Evolutionary conservation across 2,113 vertebrate species (phyloP), one percentile per base, ranked within the genome.

Genomic region (Oriolus oriolus): DNA sequence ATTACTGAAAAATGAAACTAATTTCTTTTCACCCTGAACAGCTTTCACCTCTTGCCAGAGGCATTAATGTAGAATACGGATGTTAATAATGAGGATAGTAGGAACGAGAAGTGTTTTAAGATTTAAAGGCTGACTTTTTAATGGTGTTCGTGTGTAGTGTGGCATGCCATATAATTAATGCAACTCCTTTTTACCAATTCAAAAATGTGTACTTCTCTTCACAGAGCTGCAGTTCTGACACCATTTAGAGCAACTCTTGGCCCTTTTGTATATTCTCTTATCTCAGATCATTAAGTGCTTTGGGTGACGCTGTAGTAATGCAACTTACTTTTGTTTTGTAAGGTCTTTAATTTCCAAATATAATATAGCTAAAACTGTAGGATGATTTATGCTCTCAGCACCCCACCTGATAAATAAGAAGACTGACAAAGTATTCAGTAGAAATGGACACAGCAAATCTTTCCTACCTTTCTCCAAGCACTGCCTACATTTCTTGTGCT

Each of bases 1-100:
- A 97, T 97, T 97, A 97, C 95, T 91, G 86, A 73, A 92, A 95
- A 97, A 95, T 79, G 53, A 94, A 96, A 95, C 90, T 94, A 91
- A 96, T 97, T 96, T 96, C 87, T 93, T 95, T 92, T 84, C 88
- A 95, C 95, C 91, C 94, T 82, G 75, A 87, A 92, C 90, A 89
- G 77, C 88, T 96, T 96, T 87, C 80, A 93, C 96, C 89, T 95
- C 94, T 94, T 95, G 95, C 96, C 86, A 93, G 91, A 84, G 97
- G 97, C 95, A 54, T 89, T 91, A 84, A 73, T 54, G 88, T 57
- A 83, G 84, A 95, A 95, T 95, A 91, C 13, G 14, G 59, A 91
- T 88, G 71, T 84, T 96, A 95, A 91, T 97, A 95, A 97, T 96
- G 94, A 95, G 94, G 85, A 71, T 5, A 87, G 81, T 68, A 88